Evolutionary conservation across 2,797 vertebrate genomes (phyloP), one percentile per base, ranked within the genome.

Genomic region (Rhinoraja longicauda): DNA sequence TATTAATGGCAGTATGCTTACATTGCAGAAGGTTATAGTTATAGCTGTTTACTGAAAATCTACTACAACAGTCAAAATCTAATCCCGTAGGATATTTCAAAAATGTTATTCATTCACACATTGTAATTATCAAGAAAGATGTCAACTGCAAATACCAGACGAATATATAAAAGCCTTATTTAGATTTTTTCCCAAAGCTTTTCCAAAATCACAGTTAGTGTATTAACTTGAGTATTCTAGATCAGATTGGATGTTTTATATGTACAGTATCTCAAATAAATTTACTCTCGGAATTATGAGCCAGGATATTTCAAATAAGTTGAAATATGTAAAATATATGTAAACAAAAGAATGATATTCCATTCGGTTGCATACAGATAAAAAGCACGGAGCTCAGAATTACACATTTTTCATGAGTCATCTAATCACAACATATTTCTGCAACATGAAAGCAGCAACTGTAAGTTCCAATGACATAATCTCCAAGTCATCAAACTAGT

Each of bases 21-120:
- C 67, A 72, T 17, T 73, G 70, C 70, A 75, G 90, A 92, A 92
- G 70, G 90, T 92, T 90, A 88, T n/a, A 75, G 90, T 92, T 92
- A 72, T 73, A 92, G 70, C 26, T 92, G 39, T 92, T 92, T 92
- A 92, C 90, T 92, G 70, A 73, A 92, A 92, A 92, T 92, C 90
- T 92, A 90, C 90, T 53, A 53, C 90, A 92, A n/a, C 67, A 92
- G 90, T 26, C 90, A 26, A 92, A 92, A 53, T 73, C 90, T 17
- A 92, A 73, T 92, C 70, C 70, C 90, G 75, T 53, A 92, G 90
- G 90, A 92, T 53, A 75, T 53, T 12, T 75, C 24, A 92, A 92
- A 92, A 72, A 92, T 92, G 67, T 92, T 92, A 92, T 73, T 73
- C 70, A 92, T 75, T 92, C 59, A 29, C 90, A 92, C 70, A 75